Evolutionary conservation across 2,888 invertebrate genomes (phyloP).

Genomic region (Melieria picta): DNA sequence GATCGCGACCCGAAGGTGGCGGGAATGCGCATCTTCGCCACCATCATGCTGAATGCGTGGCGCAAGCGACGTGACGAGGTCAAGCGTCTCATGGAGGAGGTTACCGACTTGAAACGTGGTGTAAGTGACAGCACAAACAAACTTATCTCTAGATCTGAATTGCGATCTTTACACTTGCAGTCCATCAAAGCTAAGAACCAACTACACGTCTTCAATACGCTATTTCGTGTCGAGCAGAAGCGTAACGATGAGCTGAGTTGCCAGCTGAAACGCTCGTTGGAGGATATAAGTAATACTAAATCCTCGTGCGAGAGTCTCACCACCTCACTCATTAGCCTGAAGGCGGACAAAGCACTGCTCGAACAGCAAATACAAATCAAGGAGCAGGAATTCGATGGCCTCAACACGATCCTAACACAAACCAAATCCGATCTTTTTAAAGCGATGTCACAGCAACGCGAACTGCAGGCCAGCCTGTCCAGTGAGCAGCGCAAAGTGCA

Average conservation of each 20-base stretch:
- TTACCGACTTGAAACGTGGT: constrained; percentile 54
- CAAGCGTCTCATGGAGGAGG: constrained; percentile 54
- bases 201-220: constrained; percentile 59
- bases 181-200: constrained; percentile 60
- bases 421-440: constrained; percentile 55
- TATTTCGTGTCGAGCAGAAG: constrained; percentile 61
- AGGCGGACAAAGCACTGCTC: constrained; percentile 48
- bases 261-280: constrained; percentile 51
- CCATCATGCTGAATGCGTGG: constrained; percentile 63
- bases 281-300: constrained; percentile 54
- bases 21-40: constrained; percentile 60
- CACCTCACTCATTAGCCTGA: constrained; percentile 47
- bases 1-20: constrained; percentile 52
- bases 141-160: background rate
- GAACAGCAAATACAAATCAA: constrained; percentile 51
- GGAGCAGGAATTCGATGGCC: constrained; percentile 51
- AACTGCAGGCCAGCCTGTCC: constrained; percentile 53
- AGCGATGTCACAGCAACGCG: constrained; percentile 49
- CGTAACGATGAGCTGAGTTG: constrained; percentile 57
- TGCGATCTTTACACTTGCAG: constrained; percentile 42
- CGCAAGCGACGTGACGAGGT: constrained; percentile 62
- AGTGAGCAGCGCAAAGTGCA: constrained; percentile 53
- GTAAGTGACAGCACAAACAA: constrained; percentile 46
- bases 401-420: constrained; percentile 50
- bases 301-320: constrained; percentile 49